Percentiles rank a stretch among this genome's conserved stretches.
Evolutionary conservation across 2,113 vertebrate genomes (phyloP).

Genomic region (Vulpes ferrilata): DNA sequence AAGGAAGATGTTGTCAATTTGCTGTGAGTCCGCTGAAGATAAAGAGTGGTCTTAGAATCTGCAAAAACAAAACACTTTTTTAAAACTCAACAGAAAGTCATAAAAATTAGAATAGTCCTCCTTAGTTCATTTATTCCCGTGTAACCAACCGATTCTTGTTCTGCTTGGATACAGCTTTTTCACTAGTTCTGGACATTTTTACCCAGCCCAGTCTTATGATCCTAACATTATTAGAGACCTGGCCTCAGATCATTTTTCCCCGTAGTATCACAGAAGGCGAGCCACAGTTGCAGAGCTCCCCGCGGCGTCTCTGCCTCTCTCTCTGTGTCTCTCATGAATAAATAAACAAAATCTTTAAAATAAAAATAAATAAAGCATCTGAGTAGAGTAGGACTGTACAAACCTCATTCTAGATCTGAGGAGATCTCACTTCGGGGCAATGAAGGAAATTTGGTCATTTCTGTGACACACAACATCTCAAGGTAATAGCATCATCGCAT

Average conservation of each 20-base stretch:
- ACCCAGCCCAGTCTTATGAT: neutral
- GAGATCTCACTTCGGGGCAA: fast-evolving
- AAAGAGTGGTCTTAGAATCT: neutral
- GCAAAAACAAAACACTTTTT: neutral
- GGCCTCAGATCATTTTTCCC: too few species aligned
- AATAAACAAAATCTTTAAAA: too few species aligned
- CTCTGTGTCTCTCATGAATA: too few species aligned
- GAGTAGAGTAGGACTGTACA: too few species aligned
- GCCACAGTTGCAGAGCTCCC: too few species aligned
- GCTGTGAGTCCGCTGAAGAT: neutral
- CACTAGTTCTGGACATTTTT: neutral
- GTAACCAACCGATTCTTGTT: neutral
- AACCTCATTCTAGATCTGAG: neutral
- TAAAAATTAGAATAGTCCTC: neutral
- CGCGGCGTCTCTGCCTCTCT: too few species aligned
- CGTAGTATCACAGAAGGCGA: too few species aligned
- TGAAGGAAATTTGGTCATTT: neutral
- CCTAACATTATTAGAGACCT: neutral
- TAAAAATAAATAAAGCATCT: too few species aligned
- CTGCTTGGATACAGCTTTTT: neutral
- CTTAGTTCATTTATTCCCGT: neutral
- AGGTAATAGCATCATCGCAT: neutral
- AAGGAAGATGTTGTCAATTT: neutral
- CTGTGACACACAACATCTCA: too few species aligned
- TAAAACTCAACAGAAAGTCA: neutral